A percentile compares a stretch with the other conserved stretches of the same genome.
phyloP scores from a whole-genome alignment of 2,888 invertebrate genomes.

The Cantharis flavilabris region DNA sequence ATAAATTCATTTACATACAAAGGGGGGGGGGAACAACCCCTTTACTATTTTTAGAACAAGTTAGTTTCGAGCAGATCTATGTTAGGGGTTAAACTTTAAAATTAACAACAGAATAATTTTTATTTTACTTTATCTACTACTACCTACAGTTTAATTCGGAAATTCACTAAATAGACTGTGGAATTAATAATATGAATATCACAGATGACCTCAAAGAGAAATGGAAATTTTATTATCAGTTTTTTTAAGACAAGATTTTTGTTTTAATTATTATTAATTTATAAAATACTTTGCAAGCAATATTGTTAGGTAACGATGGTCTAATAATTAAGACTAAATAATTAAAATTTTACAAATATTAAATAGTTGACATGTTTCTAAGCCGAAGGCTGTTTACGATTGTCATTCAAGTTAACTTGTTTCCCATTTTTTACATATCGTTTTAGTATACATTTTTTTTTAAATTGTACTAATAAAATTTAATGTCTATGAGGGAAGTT shows the following conservation, averaged over 20 bases:
- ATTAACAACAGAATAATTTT: not conserved
- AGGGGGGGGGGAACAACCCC: not conserved
- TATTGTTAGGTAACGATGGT: not conserved
- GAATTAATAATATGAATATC: constrained; percentile 20
- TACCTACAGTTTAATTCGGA: constrained; percentile 22
- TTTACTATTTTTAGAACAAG: not conserved
- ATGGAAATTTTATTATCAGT: constrained; percentile 26
- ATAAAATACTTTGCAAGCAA: constrained; percentile 5
- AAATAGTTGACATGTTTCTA: constrained; percentile 5
- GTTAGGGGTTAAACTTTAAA: not conserved
- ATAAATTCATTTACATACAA: not conserved
- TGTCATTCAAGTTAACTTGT: constrained; percentile 34
- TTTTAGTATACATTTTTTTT: constrained; percentile 6
- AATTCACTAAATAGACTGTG: constrained; percentile 23
- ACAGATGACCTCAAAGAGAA: constrained; percentile 27
- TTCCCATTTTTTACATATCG: constrained; percentile 22
- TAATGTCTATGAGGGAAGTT: not conserved
- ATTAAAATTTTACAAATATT: constrained; percentile 3
- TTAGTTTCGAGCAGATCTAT: not conserved
- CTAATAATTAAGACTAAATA: not conserved
- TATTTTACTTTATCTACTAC: not conserved
- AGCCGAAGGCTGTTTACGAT: constrained; percentile 39
- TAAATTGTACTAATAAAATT: not conserved
- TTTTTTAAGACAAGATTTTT: not conserved
- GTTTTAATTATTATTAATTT: constrained; percentile 1